Conservation (phyloP, 2,888 invertebrate genomes). For the Drosophila pseudotakahashii region DNA sequence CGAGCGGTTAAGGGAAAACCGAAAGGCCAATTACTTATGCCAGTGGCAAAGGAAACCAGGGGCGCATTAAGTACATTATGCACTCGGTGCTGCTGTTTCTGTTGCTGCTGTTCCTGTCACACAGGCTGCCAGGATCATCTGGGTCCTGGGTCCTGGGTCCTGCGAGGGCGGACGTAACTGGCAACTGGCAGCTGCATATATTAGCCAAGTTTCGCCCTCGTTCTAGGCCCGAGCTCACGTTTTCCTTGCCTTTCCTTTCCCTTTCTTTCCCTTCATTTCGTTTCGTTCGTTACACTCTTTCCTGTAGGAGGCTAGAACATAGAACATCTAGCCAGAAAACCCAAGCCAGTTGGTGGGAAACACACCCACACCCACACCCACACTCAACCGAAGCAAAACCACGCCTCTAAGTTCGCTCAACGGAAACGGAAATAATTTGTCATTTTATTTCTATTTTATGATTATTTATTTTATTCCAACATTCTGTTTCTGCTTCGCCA, state of each 20-base stretch:
- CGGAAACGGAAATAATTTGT: conserved; percentile 72
- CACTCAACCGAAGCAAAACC: background rate
- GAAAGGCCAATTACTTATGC: conserved; percentile 25
- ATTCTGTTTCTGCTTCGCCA: conserved; percentile 33
- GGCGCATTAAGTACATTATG: conserved; percentile 28
- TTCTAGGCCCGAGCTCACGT: conserved; percentile 8
- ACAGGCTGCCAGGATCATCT: conserved; percentile 24
- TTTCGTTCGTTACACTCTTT: conserved; percentile 5
- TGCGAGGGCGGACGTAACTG: conserved; percentile 3
- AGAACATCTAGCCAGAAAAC: too few species aligned
- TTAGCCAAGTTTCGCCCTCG: conserved; percentile 23
- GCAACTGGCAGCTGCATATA: conserved; percentile 38
- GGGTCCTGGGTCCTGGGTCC: background rate
- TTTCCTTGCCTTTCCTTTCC: background rate
- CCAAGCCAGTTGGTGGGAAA: too few species aligned
- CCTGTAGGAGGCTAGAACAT: background rate
- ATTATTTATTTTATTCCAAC: conserved; percentile 49
- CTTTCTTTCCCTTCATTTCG: too few species aligned
- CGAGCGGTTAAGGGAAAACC: conserved; percentile 2
- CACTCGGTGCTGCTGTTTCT: conserved; percentile 8
- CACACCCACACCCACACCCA: background rate
- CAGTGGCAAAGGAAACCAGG: conserved; percentile 12
- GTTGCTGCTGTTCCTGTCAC: conserved; percentile 5
- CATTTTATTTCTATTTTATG: conserved; percentile 64
- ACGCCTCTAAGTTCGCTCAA: conserved; percentile 18